phyloP scores from a whole-genome alignment of 2,888 invertebrate species.

The Margaritifera margaritifera region DNA sequence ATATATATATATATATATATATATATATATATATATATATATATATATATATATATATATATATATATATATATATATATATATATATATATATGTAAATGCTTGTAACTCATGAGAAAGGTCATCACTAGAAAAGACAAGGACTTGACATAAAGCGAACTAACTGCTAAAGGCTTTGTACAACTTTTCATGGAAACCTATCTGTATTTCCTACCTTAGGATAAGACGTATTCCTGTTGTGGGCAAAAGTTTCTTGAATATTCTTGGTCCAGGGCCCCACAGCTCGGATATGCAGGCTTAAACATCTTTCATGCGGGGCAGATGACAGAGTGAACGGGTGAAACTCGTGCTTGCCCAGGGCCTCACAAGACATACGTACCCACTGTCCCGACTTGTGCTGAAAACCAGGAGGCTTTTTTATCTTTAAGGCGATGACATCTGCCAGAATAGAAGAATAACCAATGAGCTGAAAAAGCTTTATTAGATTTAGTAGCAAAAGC shows the following conservation, averaged over 20 bases:
- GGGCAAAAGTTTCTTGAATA: conserved; percentile 73
- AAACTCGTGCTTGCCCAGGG: conserved; percentile 76
- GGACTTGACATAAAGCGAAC: too few species aligned
- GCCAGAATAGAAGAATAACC: conserved; percentile 22
- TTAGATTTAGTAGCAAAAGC: too few species aligned
- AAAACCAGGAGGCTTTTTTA: conserved; percentile 77
- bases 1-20: too few species aligned
- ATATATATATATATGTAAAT: too few species aligned
- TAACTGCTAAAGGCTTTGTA: too few species aligned
- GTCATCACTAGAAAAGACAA: too few species aligned
- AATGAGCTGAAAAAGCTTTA: background rate
- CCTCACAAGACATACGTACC: conserved; percentile 78
- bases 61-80: too few species aligned
- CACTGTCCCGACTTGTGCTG: conserved; percentile 80
- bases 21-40: too few species aligned
- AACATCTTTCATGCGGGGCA: conserved; percentile 77
- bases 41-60: too few species aligned
- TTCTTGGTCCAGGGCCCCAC: conserved; percentile 80
- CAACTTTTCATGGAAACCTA: too few species aligned
- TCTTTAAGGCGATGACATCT: conserved; percentile 78
- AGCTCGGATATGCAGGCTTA: conserved; percentile 78
- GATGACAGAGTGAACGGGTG: conserved; percentile 80
- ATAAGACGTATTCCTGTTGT: conserved; percentile 8
- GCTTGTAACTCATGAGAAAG: too few species aligned
- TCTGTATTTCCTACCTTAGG: conserved; percentile 36